Conservation (phyloP, 2,797 vertebrate species). For the Alfaro cultratus region DNA sequence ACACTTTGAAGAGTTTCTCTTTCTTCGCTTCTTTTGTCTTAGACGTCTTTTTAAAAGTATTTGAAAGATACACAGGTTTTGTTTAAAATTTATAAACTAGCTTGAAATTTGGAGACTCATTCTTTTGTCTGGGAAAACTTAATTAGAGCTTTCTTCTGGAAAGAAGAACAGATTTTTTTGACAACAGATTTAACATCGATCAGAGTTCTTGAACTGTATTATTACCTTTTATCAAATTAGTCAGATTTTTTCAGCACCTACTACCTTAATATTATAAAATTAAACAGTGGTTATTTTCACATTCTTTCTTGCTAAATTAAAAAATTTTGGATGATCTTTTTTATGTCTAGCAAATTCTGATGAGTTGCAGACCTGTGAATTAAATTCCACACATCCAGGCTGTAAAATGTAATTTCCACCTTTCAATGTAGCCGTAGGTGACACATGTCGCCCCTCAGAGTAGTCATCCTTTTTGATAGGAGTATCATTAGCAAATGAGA, state of each 20-base stretch:
- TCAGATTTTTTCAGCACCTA: slow-evolving; percentile 31
- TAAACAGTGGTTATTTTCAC: slow-evolving; percentile 10
- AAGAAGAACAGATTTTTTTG: slow-evolving; percentile 23
- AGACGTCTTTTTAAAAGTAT: slow-evolving; percentile 32
- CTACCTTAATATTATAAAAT: slow-evolving; percentile 34
- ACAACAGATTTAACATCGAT: slow-evolving; percentile 23
- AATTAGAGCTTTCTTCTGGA: slow-evolving; percentile 40
- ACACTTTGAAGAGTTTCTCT: slow-evolving; percentile 30
- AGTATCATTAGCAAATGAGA: slow-evolving; percentile 71
- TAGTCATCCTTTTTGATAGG: slow-evolving; percentile 55
- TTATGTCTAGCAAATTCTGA: slow-evolving; percentile 41
- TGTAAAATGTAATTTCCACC: slow-evolving; percentile 65
- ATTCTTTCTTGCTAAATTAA: slow-evolving; percentile 6
- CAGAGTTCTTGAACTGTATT: slow-evolving; percentile 12
- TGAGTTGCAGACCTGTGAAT: slow-evolving; percentile 65
- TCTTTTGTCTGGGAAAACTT: slow-evolving; percentile 49
- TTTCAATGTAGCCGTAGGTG: slow-evolving; percentile 33
- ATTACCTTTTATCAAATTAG: slow-evolving; percentile 21
- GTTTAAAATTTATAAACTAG: slow-evolving; percentile 37
- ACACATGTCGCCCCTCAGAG: slow-evolving; percentile 49
- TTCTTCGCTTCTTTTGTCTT: slow-evolving; percentile 21
- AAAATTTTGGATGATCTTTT: slow-evolving; percentile 15
- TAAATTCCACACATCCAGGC: slow-evolving; percentile 55
- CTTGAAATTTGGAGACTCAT: slow-evolving; percentile 18
- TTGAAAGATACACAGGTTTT: slow-evolving; percentile 63